Evolutionary conservation across 2,888 invertebrate species (phyloP).

Genomic region (Hyles lineata): DNA sequence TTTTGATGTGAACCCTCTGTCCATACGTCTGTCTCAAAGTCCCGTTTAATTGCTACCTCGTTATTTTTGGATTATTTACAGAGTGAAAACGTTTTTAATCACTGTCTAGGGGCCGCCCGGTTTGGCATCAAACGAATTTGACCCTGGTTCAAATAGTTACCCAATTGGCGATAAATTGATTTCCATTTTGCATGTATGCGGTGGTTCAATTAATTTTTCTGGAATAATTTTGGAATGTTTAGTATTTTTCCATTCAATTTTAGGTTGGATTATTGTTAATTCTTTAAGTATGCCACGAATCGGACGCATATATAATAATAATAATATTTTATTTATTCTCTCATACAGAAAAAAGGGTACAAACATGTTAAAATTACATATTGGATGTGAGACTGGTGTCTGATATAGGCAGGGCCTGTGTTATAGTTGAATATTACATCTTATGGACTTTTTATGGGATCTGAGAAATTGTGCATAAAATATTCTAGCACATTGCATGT

Average conservation of each 20-base stretch:
- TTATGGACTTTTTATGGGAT: no score
- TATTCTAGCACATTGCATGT: not conserved
- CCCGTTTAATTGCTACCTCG: constrained; percentile 81
- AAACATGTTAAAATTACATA: no score
- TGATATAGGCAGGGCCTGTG: no score
- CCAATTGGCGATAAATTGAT: constrained; percentile 69
- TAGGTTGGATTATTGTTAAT: no score
- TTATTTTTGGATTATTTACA: constrained; percentile 84
- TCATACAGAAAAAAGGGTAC: no score
- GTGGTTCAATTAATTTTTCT: constrained; percentile 12
- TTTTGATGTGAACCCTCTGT: constrained; percentile 72
- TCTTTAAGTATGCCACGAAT: no score
- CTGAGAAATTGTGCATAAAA: not conserved
- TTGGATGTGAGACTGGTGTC: no score
- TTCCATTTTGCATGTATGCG: constrained; percentile 36
- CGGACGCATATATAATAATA: no score
- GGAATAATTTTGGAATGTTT: not conserved
- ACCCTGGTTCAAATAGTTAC: constrained; percentile 58
- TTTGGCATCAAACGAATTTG: constrained; percentile 62
- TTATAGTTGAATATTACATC: no score
- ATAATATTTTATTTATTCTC: no score
- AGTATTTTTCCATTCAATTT: not conserved
- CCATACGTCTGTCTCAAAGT: constrained; percentile 73
- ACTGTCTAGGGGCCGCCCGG: constrained; percentile 53
- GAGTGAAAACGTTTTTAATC: constrained; percentile 67